Evolutionary conservation across 2,888 invertebrate species (phyloP).

Genomic region (Calameuta pallipes): DNA sequence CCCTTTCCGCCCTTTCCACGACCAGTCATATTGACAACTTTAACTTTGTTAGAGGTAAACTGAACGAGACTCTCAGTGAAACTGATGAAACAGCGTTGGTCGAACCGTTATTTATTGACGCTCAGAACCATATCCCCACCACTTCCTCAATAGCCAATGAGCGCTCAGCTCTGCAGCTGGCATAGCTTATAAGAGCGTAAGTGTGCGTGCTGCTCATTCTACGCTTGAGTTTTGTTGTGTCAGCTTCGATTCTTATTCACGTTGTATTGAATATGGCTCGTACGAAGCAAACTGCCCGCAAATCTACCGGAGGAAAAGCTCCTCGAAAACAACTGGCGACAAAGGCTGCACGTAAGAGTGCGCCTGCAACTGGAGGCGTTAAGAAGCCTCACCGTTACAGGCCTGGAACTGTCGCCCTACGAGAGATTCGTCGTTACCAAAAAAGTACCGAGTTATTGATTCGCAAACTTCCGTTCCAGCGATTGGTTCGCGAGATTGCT

Average conservation of each 20-base stretch:
- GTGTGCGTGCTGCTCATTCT: not conserved
- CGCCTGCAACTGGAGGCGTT: constrained; percentile 78
- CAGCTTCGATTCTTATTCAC: not conserved
- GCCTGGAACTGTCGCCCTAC: constrained; percentile 77
- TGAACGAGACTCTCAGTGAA: not conserved
- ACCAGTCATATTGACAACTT: constrained; percentile 73
- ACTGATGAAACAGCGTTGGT: not conserved
- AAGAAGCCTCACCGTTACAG: constrained; percentile 80
- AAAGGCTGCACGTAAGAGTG: constrained; percentile 78
- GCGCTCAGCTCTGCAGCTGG: not conserved
- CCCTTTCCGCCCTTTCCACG: constrained; percentile 84
- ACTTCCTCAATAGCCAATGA: not conserved
- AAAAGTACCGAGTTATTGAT: constrained; percentile 80
- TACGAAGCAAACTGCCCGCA: constrained; percentile 80
- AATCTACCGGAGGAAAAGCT: constrained; percentile 79
- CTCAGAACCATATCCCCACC: not conserved
- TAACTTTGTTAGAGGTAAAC: not conserved
- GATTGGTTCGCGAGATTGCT: constrained; percentile 79
- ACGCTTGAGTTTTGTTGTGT: not conserved
- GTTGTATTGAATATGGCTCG: constrained; percentile 71
- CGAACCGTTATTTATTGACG: not conserved
- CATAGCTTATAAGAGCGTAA: not conserved
- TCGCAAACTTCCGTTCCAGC: constrained; percentile 79
- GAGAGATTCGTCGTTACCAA: constrained; percentile 80
- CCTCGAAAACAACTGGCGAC: constrained; percentile 78